phyloP scores from a whole-genome alignment of 2,797 vertebrate genomes.

The Falco columbarius region DNA sequence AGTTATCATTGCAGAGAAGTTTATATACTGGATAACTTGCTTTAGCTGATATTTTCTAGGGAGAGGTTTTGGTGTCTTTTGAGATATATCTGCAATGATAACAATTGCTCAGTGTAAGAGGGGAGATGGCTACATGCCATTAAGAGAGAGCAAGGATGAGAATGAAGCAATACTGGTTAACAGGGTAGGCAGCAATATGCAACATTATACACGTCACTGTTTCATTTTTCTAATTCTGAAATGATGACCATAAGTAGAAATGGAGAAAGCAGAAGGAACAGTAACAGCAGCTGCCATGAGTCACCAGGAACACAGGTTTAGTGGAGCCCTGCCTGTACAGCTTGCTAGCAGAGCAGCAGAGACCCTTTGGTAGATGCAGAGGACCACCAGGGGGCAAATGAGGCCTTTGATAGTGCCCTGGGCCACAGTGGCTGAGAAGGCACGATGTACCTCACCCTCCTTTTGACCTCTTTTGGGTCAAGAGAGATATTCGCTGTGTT shows the following conservation, averaged over 20 bases:
- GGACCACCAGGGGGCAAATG: not conserved
- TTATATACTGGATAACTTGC: not conserved
- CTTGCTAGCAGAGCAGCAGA: not conserved
- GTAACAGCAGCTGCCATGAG: not conserved
- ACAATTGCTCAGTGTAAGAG: not conserved
- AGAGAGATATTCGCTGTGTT: fast-evolving
- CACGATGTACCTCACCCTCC: not conserved
- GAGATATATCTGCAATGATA: not conserved
- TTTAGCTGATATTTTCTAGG: not conserved
- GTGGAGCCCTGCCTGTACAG: not conserved
- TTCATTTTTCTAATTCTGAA: not conserved
- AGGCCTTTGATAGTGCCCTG: not conserved
- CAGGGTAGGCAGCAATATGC: not conserved
- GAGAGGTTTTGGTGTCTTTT: not conserved
- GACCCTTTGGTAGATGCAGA: not conserved
- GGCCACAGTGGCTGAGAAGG: not conserved
- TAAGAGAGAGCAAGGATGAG: not conserved
- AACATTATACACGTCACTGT: not conserved
- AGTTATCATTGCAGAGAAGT: not conserved
- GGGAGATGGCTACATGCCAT: not conserved
- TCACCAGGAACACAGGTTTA: not conserved
- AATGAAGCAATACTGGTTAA: not conserved
- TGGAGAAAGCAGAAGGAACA: conserved; percentile 36
- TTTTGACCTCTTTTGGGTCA: not conserved
- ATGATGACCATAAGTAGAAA: not conserved